Evolutionary conservation across 2,797 vertebrate genomes (phyloP).

Genomic region (Euphonia xanthogaster): DNA sequence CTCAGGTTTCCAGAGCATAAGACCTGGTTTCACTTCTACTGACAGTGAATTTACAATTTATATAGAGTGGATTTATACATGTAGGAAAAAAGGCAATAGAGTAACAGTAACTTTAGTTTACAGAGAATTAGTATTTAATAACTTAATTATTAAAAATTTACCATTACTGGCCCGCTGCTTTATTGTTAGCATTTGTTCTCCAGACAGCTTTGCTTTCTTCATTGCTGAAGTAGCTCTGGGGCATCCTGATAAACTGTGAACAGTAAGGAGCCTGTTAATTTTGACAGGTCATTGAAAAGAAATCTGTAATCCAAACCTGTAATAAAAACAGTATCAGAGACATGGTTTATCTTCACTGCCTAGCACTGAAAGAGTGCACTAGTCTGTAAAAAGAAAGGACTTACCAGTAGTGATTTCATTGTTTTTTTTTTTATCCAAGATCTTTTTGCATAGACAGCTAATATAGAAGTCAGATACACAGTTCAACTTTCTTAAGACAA

Average conservation of each 20-base stretch:
- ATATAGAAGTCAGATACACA: neutral
- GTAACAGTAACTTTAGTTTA: neutral
- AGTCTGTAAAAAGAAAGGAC: neutral
- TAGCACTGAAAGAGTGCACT: neutral
- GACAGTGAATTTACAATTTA: neutral
- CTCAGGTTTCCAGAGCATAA: neutral
- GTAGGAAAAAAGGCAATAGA: neutral
- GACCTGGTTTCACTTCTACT: neutral
- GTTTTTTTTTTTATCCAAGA: neutral
- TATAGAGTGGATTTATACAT: neutral
- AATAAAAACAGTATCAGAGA: conserved; percentile 5
- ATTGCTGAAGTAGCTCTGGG: conserved; percentile 96
- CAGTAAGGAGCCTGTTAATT: conserved; percentile 56
- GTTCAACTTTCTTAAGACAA: neutral
- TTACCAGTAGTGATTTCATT: neutral
- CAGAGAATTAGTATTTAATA: neutral
- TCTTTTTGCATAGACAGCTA: neutral
- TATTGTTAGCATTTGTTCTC: conserved; percentile 98
- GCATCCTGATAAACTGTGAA: conserved; percentile 92
- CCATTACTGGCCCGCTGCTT: conserved; percentile 92
- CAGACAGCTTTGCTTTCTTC: conserved; percentile 98
- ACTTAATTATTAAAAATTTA: conserved; percentile 71
- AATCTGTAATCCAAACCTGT: conserved; percentile 1
- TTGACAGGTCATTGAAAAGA: neutral
- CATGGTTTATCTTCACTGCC: neutral